Conservation (phyloP, 37 sponge, comb jelly and placozoan genomes). For the Beroe ovata region DNA sequence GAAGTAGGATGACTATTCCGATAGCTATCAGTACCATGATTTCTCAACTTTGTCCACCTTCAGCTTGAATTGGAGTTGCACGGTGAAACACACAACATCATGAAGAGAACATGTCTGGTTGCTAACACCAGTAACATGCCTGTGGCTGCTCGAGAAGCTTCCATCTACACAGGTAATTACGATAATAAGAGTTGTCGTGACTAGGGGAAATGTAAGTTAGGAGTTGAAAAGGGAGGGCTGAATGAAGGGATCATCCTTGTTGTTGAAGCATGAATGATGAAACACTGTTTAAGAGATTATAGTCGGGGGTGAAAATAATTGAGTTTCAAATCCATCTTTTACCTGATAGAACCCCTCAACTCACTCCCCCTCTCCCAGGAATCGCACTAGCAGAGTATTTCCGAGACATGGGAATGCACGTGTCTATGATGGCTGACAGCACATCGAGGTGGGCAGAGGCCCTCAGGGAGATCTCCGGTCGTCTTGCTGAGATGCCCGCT, state of each 20-base stretch:
- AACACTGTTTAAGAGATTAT: too few species aligned
- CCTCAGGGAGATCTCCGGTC: conserved; percentile 96
- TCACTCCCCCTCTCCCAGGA: conserved; percentile 70
- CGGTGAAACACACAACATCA: conserved; percentile 90
- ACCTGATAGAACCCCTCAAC: too few species aligned
- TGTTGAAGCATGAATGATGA: not conserved
- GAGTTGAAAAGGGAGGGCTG: too few species aligned
- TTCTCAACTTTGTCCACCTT: too few species aligned
- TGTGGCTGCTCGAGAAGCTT: conserved; percentile 98
- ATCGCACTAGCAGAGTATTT: conserved; percentile 98
- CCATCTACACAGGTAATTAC: conserved; percentile 99
- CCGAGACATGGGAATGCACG: conserved; percentile 99
- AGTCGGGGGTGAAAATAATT: too few species aligned
- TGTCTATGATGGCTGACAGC: conserved; percentile 99
- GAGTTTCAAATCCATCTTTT: too few species aligned
- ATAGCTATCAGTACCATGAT: too few species aligned
- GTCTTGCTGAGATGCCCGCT: conserved; percentile 99
- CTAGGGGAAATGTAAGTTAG: too few species aligned
- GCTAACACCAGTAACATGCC: conserved; percentile 99
- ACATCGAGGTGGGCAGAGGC: conserved; percentile 99
- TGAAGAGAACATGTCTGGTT: conserved; percentile 97
- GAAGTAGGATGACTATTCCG: not conserved
- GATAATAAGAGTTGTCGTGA: too few species aligned
- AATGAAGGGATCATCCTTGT: not conserved
- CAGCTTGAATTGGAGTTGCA: conserved; percentile 88